Percentiles rank a stretch among this genome's conserved stretches.
phyloP scores from a whole-genome alignment of 2,113 vertebrate species.

The Onychostruthus taczanowskii region DNA sequence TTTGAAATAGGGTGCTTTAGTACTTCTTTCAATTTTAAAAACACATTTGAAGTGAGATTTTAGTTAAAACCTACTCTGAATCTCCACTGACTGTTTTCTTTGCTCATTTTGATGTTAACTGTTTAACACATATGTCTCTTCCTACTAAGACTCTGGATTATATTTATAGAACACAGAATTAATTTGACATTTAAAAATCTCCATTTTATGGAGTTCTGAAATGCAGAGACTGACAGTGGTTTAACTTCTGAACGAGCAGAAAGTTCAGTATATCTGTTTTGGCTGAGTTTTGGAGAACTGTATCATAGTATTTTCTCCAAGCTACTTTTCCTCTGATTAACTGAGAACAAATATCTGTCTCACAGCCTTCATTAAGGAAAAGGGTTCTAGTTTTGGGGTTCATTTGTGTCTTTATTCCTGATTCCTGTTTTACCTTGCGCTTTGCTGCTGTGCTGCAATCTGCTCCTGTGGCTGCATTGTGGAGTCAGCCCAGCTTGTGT shows the following conservation, averaged over 20 bases:
- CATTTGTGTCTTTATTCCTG: background rate
- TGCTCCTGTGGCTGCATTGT: rapidly evolving
- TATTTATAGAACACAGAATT: background rate
- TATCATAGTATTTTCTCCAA: background rate
- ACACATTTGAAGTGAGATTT: background rate
- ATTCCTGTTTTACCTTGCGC: background rate
- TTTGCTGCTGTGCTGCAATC: background rate
- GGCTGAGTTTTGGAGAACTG: background rate
- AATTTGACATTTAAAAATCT: background rate
- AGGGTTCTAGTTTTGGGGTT: background rate
- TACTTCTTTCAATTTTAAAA: background rate
- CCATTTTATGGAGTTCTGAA: background rate
- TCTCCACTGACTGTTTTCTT: background rate
- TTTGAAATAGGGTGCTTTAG: background rate
- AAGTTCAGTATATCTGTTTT: background rate
- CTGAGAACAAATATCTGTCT: background rate
- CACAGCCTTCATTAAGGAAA: background rate
- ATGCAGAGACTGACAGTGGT: background rate
- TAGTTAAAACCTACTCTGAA: background rate
- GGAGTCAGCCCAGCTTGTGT: background rate
- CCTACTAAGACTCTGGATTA: background rate
- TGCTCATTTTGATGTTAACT: background rate
- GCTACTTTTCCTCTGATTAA: background rate
- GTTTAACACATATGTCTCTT: background rate
- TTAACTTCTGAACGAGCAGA: background rate